These are phyloP conservation scores for Antrozous pallidus DNA, from an alignment of 2,797 vertebrate species.

Conservation along the genomic window DNA sequence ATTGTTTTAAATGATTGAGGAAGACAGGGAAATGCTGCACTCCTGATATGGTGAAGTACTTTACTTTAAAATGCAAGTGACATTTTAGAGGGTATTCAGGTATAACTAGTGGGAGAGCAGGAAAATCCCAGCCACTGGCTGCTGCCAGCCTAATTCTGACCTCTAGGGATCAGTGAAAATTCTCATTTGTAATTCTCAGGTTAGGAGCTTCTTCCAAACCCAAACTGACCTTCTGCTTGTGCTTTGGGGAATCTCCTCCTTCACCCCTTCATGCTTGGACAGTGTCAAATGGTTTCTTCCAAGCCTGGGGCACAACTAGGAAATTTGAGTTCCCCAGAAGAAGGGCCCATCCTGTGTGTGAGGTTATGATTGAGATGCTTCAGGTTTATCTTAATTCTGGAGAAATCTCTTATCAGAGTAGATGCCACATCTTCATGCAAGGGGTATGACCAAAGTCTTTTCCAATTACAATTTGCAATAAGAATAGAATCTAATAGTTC, in stretches of 20 bases:
- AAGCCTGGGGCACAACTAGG: background rate
- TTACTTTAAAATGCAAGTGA: background rate
- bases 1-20: conserved; percentile 2
- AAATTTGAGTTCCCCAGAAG: background rate
- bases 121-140: background rate
- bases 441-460: background rate
- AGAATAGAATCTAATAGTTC: background rate
- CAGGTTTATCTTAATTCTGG: conserved; percentile 6
- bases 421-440: background rate
- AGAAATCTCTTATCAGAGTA: background rate
- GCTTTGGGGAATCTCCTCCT: background rate
- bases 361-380: background rate
- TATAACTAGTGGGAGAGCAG: background rate
- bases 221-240: background rate
- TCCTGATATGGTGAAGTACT: background rate
- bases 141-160: background rate
- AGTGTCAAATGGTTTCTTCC: background rate
- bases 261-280: background rate
- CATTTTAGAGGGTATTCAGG: background rate
- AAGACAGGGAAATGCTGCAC: background rate
- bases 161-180: background rate
- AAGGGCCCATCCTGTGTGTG: background rate
- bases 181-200: background rate
- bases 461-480: background rate
- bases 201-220: background rate